Base-by-base conservation (phyloP, 2,113 vertebrate genomes). In the Vulpes vulpes region DNA sequence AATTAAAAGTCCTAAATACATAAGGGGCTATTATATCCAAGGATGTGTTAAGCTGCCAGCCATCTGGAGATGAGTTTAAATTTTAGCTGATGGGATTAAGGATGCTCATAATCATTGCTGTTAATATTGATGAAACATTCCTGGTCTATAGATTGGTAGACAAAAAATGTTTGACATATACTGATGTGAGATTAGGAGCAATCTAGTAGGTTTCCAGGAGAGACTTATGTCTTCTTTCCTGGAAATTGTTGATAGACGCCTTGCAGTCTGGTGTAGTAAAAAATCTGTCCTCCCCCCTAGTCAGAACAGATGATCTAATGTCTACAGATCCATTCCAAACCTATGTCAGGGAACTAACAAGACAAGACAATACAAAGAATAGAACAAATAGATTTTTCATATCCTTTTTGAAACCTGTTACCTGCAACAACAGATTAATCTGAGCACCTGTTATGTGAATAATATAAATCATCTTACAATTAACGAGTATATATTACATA, bases 81-180 rank as follows among this genome's bases (percentile, higher is more conserved):
- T 92, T 97, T 97, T 96, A 97, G 79, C 64, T 87, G 35, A 16
- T 38, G 69, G 93, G 96, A 96, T 98, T 97, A 95, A 86, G 73
- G n/a, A 73, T 84, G 57, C 15, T 92, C 69, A 11, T n/a, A 60
- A 81, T 93, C 43, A 5, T 84, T 87, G 89, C 59, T 69, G 19
- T 93, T 92, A 95, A 49, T 94, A 96, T 97, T 97, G 95, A 97
- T 64, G 89, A 65, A 90, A 80, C 79, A 96, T 93, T 96, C 83
- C 83, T 97, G 83, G 82, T 80, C 74, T 80, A 95, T 92, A 53
- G 93, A 83, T 88, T 19, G 30, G 67, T 74, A 57, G 62, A 62
- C 38, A 93, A 57, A 25, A 81, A 27, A 23, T 83, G 30, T 82
- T 64, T 93, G 95, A 83, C 80, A 87, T 19, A 38, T 59, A 67